Evolutionary conservation across 1,140 invertebrate genomes (phyloP), one percentile per base, ranked within the genome.

Genomic region (Drosophila subpulchrella): DNA sequence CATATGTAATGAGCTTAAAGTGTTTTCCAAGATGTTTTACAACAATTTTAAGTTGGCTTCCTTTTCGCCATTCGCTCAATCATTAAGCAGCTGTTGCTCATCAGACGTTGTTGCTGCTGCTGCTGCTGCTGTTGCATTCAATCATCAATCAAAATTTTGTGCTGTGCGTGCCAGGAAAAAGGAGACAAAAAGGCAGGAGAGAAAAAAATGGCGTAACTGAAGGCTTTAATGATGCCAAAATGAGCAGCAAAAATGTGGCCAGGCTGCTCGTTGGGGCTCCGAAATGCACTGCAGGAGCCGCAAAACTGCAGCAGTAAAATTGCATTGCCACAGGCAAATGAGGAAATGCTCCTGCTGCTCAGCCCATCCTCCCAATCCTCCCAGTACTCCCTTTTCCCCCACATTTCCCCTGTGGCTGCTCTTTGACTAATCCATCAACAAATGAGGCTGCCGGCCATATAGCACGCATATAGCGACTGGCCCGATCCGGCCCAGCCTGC

Each of bases 381-480:
- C 17, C n/a, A 8, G 4, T 27, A 0, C 42, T 12, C 42, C 48
- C 30, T 32, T 17, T 42, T 17, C 17, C 38, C 34, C 32, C 42
- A 24, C n/a, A 24, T 10, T 34, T 12, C 36, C 41, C 56, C 81
- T 50, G 62, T 78, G 62, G 80, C 66, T 86, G 75, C 79, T 79
- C 83, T 88, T 83, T 88, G 83, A 88, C 83, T 88, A 89, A 88
- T 88, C 83, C 83, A 88, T 88, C 83, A 88, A 75, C 83, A 88
- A 88, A 88, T 88, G 83, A 88, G 83, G 76, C 79, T 77, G 72
- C 73, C 67, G 79, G 79, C 62, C 20, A 56, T 59, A 77, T 78
- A 70, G 84, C 51, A 75, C 61, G 74, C 75, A 67, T 58, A 67
- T 58, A 66, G 44, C 24, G 24, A 63, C 20, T 47, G 57, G 6